Evolutionary conservation across 2,797 vertebrate genomes (phyloP).

Genomic region (Phataginus tetradactyla): DNA sequence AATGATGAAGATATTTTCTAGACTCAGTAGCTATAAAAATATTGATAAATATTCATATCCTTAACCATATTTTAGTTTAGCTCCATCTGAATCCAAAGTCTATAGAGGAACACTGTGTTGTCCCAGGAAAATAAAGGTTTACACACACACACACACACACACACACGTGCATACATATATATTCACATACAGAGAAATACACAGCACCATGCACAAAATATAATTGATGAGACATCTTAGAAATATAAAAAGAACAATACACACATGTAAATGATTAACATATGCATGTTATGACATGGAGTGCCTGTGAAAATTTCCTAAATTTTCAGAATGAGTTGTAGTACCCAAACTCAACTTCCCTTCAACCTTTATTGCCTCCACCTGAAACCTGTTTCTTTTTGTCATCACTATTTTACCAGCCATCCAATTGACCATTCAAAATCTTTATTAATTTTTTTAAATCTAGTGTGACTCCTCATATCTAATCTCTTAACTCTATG

Average conservation of each 20-base stretch:
- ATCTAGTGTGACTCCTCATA: neutral
- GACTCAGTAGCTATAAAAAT: neutral
- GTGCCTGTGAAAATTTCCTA: neutral
- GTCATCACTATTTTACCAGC: neutral
- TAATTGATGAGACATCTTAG: neutral
- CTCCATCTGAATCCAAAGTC: neutral
- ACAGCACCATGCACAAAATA: neutral
- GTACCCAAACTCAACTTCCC: neutral
- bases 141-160: neutral
- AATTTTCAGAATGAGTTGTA: neutral
- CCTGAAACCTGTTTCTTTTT: neutral
- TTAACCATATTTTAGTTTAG: neutral
- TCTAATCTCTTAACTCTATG: neutral
- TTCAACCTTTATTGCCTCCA: neutral
- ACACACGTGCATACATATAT: neutral
- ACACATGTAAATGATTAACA: no score
- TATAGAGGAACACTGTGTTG: neutral
- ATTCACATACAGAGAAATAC: neutral
- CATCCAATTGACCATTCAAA: neutral
- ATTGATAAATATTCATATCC: neutral
- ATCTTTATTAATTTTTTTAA: neutral
- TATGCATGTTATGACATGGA: no score
- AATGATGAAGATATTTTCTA: neutral
- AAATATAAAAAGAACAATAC: neutral
- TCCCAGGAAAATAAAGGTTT: neutral